Evolutionary conservation across 2,113 vertebrate species (phyloP), one percentile per base, ranked within the genome.

Genomic region (Vireo altiloquus): DNA sequence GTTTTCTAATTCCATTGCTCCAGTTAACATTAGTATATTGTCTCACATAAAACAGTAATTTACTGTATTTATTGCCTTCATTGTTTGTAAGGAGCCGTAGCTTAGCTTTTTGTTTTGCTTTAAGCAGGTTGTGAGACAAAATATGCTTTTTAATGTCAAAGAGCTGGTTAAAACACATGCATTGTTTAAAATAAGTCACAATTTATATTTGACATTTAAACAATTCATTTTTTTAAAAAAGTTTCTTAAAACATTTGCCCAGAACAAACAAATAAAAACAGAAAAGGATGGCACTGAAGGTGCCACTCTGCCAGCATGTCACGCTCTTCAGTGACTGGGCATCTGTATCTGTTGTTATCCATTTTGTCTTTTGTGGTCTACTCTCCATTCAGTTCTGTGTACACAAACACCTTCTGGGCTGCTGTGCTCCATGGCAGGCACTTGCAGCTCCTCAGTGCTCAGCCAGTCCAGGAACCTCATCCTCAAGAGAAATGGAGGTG

Each of bases 11-110:
- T 96, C 93, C 75, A 82, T 84, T 97, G 87, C 95, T 96, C 96
- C 95, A 85, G 92, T 96, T 95, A 97, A 91, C 96, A 95, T 97
- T 92, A 86, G 64, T 96, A 94, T 97, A 96, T 95, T 97, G 96
- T 97, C 90, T 96, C 94, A 96, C 57, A 96, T 95, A 96, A 96
- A 95, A 90, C 87, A 95, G 92, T 87, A 96, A 97, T 97, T 97
- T 95, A 97, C 87, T 94, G 56, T 95, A 97, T 96, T 97, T 97
- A 96, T 97, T 97, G 90, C 92, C 64, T 84, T 87, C 88, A 96
- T 95, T 97, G 96, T 97, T 96, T 92, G 84, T 18, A 13, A 95
- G 76, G 59, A 95, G 76, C 57, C 85, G 86, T 92, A 97, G 85
- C 95, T 92, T 91, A 81, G 65, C 49, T 93, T 94, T 97, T 92